Percentiles rank a stretch among this genome's conserved stretches.
phyloP scores from a whole-genome alignment of 2,113 vertebrate genomes.

The Actenoides hombroni region DNA sequence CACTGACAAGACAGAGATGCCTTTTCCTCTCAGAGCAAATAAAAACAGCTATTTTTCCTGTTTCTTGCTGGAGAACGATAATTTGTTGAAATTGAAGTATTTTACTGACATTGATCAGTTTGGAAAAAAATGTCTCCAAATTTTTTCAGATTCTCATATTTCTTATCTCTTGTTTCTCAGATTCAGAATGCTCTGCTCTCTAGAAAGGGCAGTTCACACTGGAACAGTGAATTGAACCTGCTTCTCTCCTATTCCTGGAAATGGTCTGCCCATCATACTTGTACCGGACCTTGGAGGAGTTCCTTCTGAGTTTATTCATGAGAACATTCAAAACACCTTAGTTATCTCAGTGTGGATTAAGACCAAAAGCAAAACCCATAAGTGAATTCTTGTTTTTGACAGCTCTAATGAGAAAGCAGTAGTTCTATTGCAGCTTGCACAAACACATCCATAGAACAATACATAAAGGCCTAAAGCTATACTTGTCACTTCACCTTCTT shows the following conservation, averaged over 20 bases:
- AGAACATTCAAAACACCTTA: not conserved
- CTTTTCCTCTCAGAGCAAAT: not conserved
- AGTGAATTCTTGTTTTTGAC: rapidly evolving
- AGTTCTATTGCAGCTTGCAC: not conserved
- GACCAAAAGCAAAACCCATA: not conserved
- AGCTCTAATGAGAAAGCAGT: not conserved
- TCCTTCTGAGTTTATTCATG: not conserved
- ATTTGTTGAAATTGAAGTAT: not conserved
- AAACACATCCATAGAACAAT: not conserved
- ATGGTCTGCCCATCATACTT: not conserved
- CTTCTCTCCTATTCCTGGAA: not conserved
- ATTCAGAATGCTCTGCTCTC: not conserved
- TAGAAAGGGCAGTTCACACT: not conserved
- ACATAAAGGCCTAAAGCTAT: not conserved
- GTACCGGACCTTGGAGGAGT: not conserved
- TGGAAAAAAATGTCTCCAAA: not conserved
- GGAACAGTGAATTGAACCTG: not conserved
- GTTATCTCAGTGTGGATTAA: not conserved
- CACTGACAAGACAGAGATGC: not conserved
- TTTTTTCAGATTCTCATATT: not conserved
- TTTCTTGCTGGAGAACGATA: not conserved
- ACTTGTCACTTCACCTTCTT: not conserved
- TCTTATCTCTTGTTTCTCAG: not conserved
- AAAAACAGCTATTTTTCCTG: not conserved
- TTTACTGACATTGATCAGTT: not conserved